Evolutionary conservation across 2,797 vertebrate genomes (phyloP), one percentile per base, ranked within the genome.

Genomic region (Arremon brunneinucha): DNA sequence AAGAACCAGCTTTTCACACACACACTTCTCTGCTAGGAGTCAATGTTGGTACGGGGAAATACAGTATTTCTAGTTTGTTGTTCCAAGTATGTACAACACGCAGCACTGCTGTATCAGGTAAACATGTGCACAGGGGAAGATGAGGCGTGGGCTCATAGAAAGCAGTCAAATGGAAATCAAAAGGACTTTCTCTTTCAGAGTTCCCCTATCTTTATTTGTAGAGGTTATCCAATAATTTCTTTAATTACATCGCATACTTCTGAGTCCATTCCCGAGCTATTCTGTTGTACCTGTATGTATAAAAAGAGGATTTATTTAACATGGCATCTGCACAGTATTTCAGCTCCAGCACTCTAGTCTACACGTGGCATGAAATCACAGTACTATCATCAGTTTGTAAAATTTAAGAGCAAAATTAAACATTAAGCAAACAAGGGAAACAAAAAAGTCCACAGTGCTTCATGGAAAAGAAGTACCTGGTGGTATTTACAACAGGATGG

Each of bases 261-360:
- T 99, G 99, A 99, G 99, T 99, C 99, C 99, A 99, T 99, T 99
- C 99, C 98, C 99, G 99, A 98, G 99, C 99, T 99, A 99, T 99
- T 99, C 99, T 99, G 99, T 99, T 99, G 99, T 99, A 99, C 98
- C 99, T 99, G 98, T 39, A 92, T 92, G 95, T 87, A 95, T 84
- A 94, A 97, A 98, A 91, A 98, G 93, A 98, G 88, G 72, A 60
- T 96, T 95, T 75, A 93, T 90, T 98, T 95, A 97, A 92, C 94
- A 67, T 18, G 47, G 91, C 75, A 96, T 55, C 84, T 47, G 52
- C 80, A 93, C 87, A 93, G 37, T 4, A 80, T 37, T 91, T 62
- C 34, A 13, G 9, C 65, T 57, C 53, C 49, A 87, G 35, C 49
- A 91, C 26, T 19, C 64, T 44, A 47, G 2, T 34, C 68, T 79